Conservation (phyloP, 1,140 invertebrate genomes). For the Drosophila kikkawai region DNA sequence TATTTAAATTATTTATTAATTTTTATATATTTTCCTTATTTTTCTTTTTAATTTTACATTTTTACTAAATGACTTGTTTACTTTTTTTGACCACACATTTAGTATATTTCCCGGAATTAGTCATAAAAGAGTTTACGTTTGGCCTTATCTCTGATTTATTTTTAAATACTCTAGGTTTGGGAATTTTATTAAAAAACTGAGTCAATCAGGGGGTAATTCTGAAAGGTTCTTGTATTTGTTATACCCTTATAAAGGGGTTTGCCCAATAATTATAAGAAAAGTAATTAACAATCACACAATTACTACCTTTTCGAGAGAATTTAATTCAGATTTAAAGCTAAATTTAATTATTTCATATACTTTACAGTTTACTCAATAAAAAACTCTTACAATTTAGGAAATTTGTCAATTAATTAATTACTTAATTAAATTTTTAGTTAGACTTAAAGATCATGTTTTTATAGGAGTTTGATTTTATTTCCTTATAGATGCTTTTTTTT, state of each 20-base stretch:
- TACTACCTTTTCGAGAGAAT: too few species aligned
- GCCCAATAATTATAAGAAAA: too few species aligned
- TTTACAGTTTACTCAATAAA: too few species aligned
- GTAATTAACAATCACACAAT: too few species aligned
- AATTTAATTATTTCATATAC: too few species aligned
- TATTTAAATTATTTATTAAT: background rate
- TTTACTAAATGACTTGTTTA: background rate
- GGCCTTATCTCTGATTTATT: conserved; percentile 2
- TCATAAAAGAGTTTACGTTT: background rate
- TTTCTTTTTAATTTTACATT: background rate
- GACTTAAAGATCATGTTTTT: background rate
- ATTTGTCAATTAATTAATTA: too few species aligned
- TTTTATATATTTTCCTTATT: too few species aligned
- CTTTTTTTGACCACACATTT: background rate
- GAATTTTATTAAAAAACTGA: background rate
- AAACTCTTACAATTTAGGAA: too few species aligned
- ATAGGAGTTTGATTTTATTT: background rate
- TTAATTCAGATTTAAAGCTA: too few species aligned
- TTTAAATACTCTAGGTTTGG: conserved; percentile 1
- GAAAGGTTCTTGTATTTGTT: too few species aligned
- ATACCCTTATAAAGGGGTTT: too few species aligned
- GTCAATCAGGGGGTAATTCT: background rate
- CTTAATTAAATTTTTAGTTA: background rate
- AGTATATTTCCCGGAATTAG: conserved; percentile 6
- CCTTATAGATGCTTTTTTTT: background rate